Base-by-base conservation (phyloP, 2,113 vertebrate genomes). In the Ovis canadensis region DNA sequence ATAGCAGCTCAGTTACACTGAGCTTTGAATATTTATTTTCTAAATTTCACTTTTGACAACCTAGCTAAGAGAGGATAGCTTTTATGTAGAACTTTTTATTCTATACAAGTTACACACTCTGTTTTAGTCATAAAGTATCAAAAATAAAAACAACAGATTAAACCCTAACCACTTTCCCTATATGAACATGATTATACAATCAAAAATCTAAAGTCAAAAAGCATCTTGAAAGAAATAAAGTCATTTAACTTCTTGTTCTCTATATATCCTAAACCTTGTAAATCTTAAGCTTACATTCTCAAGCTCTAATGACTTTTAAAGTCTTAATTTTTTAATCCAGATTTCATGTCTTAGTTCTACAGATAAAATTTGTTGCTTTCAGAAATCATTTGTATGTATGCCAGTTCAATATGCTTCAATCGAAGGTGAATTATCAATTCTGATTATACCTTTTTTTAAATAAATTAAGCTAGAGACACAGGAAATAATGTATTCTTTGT, bases 401-500 rank as follows among this genome's bases (percentile, higher is more conserved):
- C n/a, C 21, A 92, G 48, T 71, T 97, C 85, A 95, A 86, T 97
- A 97, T 88, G 36, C 45, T 88, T 91, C 87, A 96, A 84, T 60
- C 48, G 19, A 17, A 96, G 17, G 33, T 96, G 43, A 97, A 94
- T 97, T 97, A 94, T 97, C 95, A 91, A 59, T 94, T 98, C 57
- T 91, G 81, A 95, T 96, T 88, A 90, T 92, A 85, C 48, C 57
- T 88, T 88, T 86, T 93, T 55, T 4, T 27, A 12, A 27, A 95
- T 89, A 97, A 93, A 96, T 98, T 95, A 97, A 97, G 16, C 88
- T 96, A 71, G 43, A 96, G 83, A 96, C 71, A 86, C 78, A 96
- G 87, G 84, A 96, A 97, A 95, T 96, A 96, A 97, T 45, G 16
- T 94, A 96, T 91, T 97, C 50, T 93, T 95, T 94, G 89, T 98